Conservation (phyloP, 2,113 vertebrate species). For the Callaeas wilsoni region DNA sequence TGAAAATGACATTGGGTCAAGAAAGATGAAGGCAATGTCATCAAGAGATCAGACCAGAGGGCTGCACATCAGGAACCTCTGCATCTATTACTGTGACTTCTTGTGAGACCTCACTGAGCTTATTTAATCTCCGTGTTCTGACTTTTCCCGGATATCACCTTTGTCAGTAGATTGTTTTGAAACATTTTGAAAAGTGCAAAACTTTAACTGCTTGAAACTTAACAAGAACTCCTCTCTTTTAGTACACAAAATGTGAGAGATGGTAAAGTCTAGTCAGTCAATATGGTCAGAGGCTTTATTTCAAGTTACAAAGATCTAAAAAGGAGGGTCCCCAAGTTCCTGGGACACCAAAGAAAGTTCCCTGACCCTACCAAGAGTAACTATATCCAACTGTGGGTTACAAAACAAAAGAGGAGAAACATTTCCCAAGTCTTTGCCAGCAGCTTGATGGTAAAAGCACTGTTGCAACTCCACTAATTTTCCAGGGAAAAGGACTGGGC, state of each 20-base stretch:
- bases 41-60: neutral
- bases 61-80: neutral
- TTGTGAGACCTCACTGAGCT: neutral
- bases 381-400: neutral
- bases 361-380: neutral
- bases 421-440: neutral
- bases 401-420: neutral
- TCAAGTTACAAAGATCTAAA: neutral
- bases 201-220: neutral
- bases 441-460: neutral
- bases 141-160: neutral
- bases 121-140: neutral
- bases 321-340: neutral
- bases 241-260: neutral
- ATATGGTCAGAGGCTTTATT: neutral
- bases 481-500: neutral
- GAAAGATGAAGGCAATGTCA: neutral
- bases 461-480: fast-evolving
- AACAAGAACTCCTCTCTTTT: neutral
- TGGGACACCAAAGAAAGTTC: neutral
- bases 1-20: neutral
- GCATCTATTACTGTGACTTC: neutral
- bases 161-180: neutral
- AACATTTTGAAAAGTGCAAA: neutral
- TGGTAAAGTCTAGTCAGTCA: neutral